These are phyloP conservation scores for Copsychus sechellarum DNA, from an alignment of 2,113 vertebrate species.

Conservation along the genomic window DNA sequence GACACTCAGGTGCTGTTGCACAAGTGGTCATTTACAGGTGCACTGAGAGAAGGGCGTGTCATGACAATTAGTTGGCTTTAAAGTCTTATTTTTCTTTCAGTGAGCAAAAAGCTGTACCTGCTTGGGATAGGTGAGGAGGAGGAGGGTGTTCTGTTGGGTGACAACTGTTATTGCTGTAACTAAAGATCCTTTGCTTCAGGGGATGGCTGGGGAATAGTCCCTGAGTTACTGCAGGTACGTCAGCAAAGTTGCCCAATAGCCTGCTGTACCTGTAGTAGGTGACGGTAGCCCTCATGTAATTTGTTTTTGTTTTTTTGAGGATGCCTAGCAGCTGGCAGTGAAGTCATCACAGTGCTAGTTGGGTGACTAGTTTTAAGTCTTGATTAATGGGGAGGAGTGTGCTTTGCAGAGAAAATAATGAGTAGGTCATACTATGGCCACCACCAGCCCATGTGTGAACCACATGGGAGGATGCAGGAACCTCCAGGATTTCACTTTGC, in stretches of 20 bases:
- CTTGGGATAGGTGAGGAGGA: background rate
- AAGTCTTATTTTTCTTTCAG: background rate
- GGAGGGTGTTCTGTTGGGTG: accelerated
- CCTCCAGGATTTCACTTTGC: background rate
- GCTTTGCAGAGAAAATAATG: background rate
- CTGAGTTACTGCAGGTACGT: background rate
- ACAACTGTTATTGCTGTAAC: background rate
- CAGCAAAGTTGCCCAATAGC: background rate
- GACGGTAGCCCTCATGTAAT: background rate
- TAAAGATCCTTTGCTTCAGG: background rate
- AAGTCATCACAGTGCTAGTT: background rate
- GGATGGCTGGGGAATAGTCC: background rate
- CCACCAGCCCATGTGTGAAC: background rate
- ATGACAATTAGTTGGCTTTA: background rate
- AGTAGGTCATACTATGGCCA: background rate
- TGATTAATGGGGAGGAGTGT: background rate
- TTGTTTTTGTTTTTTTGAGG: background rate
- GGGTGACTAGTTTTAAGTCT: background rate
- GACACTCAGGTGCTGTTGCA: background rate
- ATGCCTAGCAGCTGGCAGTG: constrained; percentile 18
- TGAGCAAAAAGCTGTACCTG: background rate
- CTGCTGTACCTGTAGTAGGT: background rate
- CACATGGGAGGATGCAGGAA: background rate
- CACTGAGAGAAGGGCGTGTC: constrained; percentile 3
- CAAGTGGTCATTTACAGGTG: constrained; percentile 17